Evolutionary conservation across 2,888 invertebrate species (phyloP).

Genomic region (Salticus scenicus): DNA sequence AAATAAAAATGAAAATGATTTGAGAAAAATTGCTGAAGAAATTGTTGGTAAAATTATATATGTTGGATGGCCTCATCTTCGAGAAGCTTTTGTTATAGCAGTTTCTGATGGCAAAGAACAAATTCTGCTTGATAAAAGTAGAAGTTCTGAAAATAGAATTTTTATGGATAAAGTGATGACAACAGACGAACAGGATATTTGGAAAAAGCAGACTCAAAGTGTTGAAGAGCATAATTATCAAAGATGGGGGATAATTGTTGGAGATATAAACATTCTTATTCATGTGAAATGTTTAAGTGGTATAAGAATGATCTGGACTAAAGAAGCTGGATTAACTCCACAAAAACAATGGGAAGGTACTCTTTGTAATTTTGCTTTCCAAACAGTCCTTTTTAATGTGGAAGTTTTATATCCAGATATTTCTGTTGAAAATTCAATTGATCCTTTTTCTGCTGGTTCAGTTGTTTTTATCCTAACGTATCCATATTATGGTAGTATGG

Average conservation of each 20-base stretch:
- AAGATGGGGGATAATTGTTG: conserved; percentile 87
- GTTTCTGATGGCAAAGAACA: conserved; percentile 79
- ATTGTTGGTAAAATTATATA: conserved; percentile 85
- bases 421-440: conserved; percentile 23
- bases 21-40: conserved; percentile 79
- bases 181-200: conserved; percentile 29
- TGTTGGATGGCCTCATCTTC: conserved; percentile 94
- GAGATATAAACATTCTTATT: conserved; percentile 80
- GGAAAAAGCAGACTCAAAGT: conserved; percentile 29
- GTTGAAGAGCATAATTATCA: conserved; percentile 75
- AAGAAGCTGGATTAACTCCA: conserved; percentile 80
- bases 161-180: conserved; percentile 28
- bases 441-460: conserved; percentile 77
- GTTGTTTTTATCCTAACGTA: conserved; percentile 85
- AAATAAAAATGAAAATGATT: conserved; percentile 42
- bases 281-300: conserved; percentile 85
- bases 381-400: conserved; percentile 81
- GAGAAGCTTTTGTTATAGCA: conserved; percentile 83
- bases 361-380: conserved; percentile 82
- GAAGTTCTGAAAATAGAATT: neutral
- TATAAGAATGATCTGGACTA: conserved; percentile 77
- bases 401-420: conserved; percentile 29
- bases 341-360: conserved; percentile 84
- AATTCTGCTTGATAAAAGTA: conserved; percentile 28
- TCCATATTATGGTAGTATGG: conserved; percentile 87